Evolutionary conservation across 1,140 invertebrate species (phyloP).

Genomic region (Hylaeus anthracinus): DNA sequence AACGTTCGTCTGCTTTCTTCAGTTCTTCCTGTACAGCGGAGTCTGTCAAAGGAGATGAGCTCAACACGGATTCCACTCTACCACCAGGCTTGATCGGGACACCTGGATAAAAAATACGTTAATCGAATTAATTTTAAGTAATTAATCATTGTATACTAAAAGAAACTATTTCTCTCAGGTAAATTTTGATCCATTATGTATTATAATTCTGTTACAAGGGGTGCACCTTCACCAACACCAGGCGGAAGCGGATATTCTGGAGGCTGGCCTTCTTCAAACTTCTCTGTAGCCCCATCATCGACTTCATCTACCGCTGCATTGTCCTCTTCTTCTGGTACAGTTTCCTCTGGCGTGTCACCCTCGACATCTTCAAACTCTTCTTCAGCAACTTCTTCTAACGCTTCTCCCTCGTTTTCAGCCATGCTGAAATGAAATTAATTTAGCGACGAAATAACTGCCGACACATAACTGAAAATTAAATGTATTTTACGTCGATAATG

Average conservation of each 20-base stretch:
- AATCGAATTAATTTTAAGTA: background rate
- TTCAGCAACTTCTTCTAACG: constrained; percentile 16
- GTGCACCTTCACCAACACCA: constrained; percentile 56
- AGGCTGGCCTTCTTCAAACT: constrained; percentile 7
- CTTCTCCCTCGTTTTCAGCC: constrained; percentile 18
- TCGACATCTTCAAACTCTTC: background rate
- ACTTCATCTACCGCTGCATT: too few species aligned
- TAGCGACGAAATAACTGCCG: background rate
- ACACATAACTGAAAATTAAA: background rate
- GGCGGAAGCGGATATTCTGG: constrained; percentile 44
- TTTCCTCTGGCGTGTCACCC: background rate
- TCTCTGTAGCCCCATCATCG: background rate
- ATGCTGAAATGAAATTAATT: constrained; percentile 39
- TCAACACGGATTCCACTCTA: constrained; percentile 58
- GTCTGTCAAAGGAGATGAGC: constrained; percentile 62
- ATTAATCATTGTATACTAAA: background rate
- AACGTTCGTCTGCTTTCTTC: constrained; percentile 60
- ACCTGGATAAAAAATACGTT: constrained; percentile 18
- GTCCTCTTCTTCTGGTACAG: background rate
- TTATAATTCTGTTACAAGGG: background rate
- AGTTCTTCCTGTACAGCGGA: constrained; percentile 61
- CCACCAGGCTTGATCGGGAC: constrained; percentile 32
- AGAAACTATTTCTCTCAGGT: too few species aligned
- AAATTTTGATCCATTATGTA: too few species aligned
- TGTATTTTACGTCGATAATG: background rate